phyloP scores from a whole-genome alignment of 2,797 vertebrate genomes.

The Arrhamphus sclerolepis region DNA sequence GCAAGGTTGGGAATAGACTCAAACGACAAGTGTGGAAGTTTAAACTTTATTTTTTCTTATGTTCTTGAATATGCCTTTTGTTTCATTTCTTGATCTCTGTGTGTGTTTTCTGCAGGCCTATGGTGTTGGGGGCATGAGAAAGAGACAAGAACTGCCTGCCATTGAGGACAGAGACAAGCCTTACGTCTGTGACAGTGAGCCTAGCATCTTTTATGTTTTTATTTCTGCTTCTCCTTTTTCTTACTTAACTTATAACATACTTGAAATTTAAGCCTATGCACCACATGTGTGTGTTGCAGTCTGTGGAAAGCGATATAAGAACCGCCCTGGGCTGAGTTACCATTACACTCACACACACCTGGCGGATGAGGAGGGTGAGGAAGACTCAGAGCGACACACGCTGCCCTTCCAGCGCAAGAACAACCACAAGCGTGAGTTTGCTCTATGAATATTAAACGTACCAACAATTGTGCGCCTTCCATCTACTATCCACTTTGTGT shows the following conservation, averaged over 20 bases:
- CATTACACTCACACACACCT: conserved; percentile 96
- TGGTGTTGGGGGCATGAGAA: conserved; percentile 91
- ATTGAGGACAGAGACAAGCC: conserved; percentile 95
- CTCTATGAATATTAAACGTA: conserved; percentile 6
- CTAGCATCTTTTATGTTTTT: conserved; percentile 5
- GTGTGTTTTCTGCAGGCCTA: conserved; percentile 80
- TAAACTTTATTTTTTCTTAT: conserved; percentile 39
- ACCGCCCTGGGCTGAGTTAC: conserved; percentile 94
- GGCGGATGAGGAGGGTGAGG: conserved; percentile 93
- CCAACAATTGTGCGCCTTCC: background rate
- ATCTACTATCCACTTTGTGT: conserved; percentile 16
- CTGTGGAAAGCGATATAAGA: conserved; percentile 93
- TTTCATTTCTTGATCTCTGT: conserved; percentile 22
- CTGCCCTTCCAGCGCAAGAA: conserved; percentile 94
- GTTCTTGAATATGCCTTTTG: conserved; percentile 5
- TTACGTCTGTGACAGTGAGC: conserved; percentile 97
- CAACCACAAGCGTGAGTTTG: conserved; percentile 91
- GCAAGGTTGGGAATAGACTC: conserved; percentile 17
- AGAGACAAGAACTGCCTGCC: conserved; percentile 88
- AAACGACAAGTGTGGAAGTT: conserved; percentile 24
- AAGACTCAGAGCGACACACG: conserved; percentile 89
- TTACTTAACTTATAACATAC: background rate
- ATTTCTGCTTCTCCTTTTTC: conserved; percentile 1
- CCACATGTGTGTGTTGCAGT: conserved; percentile 67
- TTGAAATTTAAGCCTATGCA: background rate